These are phyloP conservation scores for Pachycephala philippinensis DNA, from an alignment of 2,113 vertebrate species.

Conservation along the genomic window DNA sequence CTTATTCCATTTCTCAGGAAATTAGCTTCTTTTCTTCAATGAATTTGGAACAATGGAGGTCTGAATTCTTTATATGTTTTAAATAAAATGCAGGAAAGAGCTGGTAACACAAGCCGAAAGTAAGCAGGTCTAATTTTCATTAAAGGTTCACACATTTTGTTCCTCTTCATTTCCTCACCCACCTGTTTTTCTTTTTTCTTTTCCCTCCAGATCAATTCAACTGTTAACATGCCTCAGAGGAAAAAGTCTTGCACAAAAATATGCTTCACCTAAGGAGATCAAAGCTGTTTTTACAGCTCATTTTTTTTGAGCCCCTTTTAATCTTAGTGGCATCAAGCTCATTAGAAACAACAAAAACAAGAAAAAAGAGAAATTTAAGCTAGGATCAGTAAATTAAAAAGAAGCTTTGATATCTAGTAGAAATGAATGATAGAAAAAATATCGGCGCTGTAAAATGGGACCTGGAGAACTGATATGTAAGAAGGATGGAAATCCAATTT, in stretches of 20 bases:
- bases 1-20: neutral
- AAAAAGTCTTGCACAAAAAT: slow-evolving; percentile 20
- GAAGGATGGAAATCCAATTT: neutral
- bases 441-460: neutral
- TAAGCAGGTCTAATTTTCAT: neutral
- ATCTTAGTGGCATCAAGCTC: slow-evolving; percentile 7
- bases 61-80: neutral
- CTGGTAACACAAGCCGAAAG: neutral
- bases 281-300: neutral
- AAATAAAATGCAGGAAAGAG: neutral
- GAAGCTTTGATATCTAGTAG: neutral
- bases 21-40: neutral
- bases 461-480: neutral
- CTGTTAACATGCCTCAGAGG: slow-evolving; percentile 10
- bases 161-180: slow-evolving; percentile 14
- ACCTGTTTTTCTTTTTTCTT: slow-evolving; percentile 10
- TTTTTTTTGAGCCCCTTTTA: neutral
- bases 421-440: neutral
- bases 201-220: slow-evolving; percentile 31
- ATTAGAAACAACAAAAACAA: slow-evolving; percentile 17
- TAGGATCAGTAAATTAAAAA: neutral
- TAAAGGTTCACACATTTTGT: neutral
- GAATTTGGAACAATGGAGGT: neutral
- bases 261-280: slow-evolving; percentile 41
- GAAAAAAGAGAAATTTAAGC: neutral